phyloP scores from a whole-genome alignment of 2,888 invertebrate genomes.

The Chloromyia formosa region DNA sequence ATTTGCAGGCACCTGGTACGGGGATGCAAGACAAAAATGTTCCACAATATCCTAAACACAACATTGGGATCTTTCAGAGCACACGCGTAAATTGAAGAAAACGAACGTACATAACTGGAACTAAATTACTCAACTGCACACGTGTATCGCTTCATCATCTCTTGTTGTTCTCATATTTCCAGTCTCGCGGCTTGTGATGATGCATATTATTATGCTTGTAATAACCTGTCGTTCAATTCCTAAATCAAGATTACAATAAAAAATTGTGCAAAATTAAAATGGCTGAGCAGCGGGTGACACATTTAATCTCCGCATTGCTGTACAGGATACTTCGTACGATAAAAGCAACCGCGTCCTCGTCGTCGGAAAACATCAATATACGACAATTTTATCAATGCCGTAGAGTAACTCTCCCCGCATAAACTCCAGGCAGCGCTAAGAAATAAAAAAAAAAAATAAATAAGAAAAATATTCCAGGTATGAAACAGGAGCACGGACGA shows the following conservation, averaged over 20 bases:
- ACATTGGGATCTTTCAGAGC: too few species aligned
- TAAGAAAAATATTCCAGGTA: constrained; percentile 12
- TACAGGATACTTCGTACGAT: constrained; percentile 6
- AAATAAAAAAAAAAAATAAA: constrained; percentile 1
- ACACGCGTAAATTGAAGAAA: too few species aligned
- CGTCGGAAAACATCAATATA: neutral
- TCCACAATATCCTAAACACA: too few species aligned
- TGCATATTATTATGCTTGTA: constrained; percentile 6
- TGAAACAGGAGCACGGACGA: constrained; percentile 10
- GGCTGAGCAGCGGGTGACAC: constrained; percentile 22
- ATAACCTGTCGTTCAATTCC: constrained; percentile 30
- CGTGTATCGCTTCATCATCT: too few species aligned
- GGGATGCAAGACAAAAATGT: too few species aligned
- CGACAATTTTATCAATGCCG: constrained; percentile 1
- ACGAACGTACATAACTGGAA: too few species aligned
- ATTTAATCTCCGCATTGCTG: neutral
- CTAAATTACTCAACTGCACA: too few species aligned
- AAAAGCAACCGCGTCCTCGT: neutral
- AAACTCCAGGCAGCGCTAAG: constrained; percentile 9
- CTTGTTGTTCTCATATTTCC: too few species aligned
- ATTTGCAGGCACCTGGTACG: too few species aligned
- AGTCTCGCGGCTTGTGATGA: constrained; percentile 12
- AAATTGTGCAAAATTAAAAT: constrained; percentile 13
- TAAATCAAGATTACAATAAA: constrained; percentile 34
- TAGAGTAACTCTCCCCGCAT: neutral